Percentiles rank a stretch among this genome's conserved stretches.
phyloP scores from a whole-genome alignment of 2,797 vertebrate genomes.

The Sebastes matsubarae region DNA sequence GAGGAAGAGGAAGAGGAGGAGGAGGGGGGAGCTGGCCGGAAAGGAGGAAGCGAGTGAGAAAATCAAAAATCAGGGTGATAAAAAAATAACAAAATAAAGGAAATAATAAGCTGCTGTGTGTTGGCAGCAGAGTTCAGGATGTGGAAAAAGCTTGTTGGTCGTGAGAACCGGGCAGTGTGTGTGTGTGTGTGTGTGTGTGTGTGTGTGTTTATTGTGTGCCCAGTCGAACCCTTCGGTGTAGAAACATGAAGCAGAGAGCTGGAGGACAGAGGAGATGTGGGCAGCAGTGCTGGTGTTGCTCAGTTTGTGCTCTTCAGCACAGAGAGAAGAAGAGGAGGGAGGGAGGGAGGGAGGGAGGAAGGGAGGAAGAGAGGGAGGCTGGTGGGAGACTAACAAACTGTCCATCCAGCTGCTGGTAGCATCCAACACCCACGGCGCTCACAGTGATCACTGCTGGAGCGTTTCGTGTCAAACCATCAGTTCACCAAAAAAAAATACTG shows the following conservation, averaged over 20 bases:
- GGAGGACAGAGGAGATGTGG: constrained; percentile 59
- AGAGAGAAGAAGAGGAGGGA: constrained; percentile 13
- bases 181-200: constrained; percentile 13
- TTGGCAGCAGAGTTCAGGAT: not conserved
- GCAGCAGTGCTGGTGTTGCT: constrained; percentile 69
- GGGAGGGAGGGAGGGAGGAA: not conserved
- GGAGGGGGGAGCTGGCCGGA: not conserved
- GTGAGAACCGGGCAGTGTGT: not conserved
- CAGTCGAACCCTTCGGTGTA: constrained; percentile 29
- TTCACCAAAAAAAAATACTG: not conserved
- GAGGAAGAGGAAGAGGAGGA: not conserved
- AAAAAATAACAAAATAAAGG: not conserved
- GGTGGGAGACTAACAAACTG: constrained; percentile 34
- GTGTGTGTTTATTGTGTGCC: constrained; percentile 1
- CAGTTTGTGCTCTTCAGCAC: constrained; percentile 57
- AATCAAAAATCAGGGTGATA: not conserved
- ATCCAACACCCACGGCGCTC: constrained; percentile 40
- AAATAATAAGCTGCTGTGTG: not conserved
- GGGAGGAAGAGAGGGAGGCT: constrained; percentile 2
- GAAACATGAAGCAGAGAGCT: constrained; percentile 57
- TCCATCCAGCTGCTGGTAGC: constrained; percentile 55
- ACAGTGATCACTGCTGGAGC: constrained; percentile 6
- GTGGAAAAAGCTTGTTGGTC: not conserved
- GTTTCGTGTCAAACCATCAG: not conserved
- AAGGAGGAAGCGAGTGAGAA: not conserved